phyloP scores from a whole-genome alignment of 2,113 vertebrate genomes.

The Capreolus pygargus region DNA sequence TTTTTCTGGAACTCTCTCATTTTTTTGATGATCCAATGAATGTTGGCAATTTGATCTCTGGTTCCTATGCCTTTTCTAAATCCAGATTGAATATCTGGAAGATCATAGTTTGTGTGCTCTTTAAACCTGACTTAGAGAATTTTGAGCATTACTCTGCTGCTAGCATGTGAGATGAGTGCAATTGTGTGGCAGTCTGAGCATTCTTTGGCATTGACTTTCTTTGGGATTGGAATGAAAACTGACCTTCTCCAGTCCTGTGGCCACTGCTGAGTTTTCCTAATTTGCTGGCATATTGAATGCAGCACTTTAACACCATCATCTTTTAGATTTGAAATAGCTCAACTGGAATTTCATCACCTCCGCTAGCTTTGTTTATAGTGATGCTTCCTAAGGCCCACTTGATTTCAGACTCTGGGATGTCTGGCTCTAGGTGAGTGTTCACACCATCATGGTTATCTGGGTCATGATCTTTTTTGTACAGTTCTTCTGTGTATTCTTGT shows the following conservation, averaged over 20 bases:
- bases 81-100: neutral
- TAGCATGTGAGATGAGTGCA: neutral
- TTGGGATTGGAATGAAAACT: neutral
- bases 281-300: neutral
- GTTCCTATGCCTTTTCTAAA: neutral
- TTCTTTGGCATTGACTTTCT: neutral
- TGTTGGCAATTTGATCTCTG: neutral
- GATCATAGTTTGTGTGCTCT: neutral
- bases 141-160: neutral
- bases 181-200: neutral
- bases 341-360: neutral
- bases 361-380: neutral
- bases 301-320: neutral
- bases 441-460: neutral
- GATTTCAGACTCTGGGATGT: rapidly evolving
- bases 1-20: no score
- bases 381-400: neutral
- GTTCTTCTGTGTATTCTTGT: neutral
- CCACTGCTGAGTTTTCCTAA: neutral
- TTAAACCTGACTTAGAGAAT: neutral
- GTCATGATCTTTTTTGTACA: neutral
- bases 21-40: no score
- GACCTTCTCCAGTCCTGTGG: neutral
- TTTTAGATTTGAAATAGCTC: neutral
- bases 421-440: neutral